phyloP scores from a whole-genome alignment of 2,888 invertebrate species.

The Sisyra nigra region DNA sequence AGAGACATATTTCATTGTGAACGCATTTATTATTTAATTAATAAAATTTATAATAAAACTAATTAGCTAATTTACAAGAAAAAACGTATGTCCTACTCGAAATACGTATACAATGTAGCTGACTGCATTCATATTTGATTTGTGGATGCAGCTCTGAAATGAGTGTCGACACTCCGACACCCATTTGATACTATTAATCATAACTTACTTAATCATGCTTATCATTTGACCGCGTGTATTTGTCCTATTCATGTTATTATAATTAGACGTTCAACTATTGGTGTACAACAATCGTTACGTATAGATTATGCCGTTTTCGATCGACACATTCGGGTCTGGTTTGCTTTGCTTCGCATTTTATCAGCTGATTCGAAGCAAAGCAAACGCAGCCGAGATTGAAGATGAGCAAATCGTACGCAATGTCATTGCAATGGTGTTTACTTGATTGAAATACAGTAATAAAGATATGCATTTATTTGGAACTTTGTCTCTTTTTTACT shows the following conservation, averaged over 20 bases:
- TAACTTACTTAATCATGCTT: conserved; percentile 10
- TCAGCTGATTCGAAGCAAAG: conserved; percentile 3
- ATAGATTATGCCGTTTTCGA: conserved; percentile 14
- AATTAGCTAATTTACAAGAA: conserved; percentile 16
- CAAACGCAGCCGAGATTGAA: conserved; percentile 8
- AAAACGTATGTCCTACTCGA: conserved; percentile 26
- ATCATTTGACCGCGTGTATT: conserved; percentile 10
- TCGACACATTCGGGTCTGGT: not conserved
- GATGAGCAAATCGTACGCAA: conserved; percentile 21
- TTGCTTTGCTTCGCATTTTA: conserved; percentile 2
- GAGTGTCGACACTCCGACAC: not conserved
- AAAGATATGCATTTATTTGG: conserved; percentile 64
- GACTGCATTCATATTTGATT: not conserved
- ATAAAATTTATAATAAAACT: conserved; percentile 25
- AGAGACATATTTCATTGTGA: conserved; percentile 3
- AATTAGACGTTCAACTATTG: conserved; percentile 21
- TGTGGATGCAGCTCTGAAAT: not conserved
- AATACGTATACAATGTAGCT: conserved; percentile 28
- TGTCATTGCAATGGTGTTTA: conserved; percentile 34
- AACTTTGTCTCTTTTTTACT: conserved; percentile 14
- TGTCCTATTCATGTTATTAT: conserved; percentile 9
- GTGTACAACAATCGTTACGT: conserved; percentile 33
- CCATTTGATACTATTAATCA: conserved; percentile 9
- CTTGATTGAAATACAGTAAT: conserved; percentile 51
- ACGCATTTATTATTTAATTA: conserved; percentile 13